Percentiles rank a stretch among this genome's conserved stretches.
Conservation (phyloP, 2,888 invertebrate genomes). For the Acanthosepion pharaonis region DNA sequence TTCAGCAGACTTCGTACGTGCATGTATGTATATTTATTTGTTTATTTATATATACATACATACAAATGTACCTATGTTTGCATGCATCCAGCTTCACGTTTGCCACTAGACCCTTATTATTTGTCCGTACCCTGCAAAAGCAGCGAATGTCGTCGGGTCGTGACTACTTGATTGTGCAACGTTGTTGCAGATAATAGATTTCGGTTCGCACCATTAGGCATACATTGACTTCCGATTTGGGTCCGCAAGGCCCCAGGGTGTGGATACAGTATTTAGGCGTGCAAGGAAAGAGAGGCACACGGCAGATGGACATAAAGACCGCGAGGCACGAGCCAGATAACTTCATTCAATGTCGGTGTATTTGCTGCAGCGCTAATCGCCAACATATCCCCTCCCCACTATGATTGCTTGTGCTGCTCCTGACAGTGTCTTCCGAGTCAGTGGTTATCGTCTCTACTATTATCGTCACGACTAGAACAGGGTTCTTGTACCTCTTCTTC, state of each 20-base stretch:
- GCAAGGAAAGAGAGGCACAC: not conserved
- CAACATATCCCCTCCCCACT: not conserved
- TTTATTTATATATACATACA: too few species aligned
- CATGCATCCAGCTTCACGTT: not conserved
- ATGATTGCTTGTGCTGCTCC: not conserved
- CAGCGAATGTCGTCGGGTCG: not conserved
- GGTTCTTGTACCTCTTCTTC: too few species aligned
- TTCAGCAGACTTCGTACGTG: too few species aligned
- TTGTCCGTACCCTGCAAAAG: not conserved
- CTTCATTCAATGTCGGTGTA: not conserved
- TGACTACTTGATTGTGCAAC: not conserved
- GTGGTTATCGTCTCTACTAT: not conserved
- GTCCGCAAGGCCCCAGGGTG: not conserved
- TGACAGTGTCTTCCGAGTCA: not conserved
- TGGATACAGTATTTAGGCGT: not conserved
- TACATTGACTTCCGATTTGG: conserved; percentile 1
- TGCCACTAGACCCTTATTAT: not conserved
- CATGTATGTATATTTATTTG: too few species aligned
- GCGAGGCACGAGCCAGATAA: not conserved
- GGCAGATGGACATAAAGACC: not conserved
- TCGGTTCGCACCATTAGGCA: not conserved
- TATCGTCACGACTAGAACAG: not conserved
- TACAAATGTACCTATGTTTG: too few species aligned
- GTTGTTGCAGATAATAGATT: conserved; percentile 33
- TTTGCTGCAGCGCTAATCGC: not conserved